Percentiles rank a stretch among this genome's conserved stretches.
phyloP scores from a whole-genome alignment of 2,797 vertebrate genomes.

The Scarus forsteni region DNA sequence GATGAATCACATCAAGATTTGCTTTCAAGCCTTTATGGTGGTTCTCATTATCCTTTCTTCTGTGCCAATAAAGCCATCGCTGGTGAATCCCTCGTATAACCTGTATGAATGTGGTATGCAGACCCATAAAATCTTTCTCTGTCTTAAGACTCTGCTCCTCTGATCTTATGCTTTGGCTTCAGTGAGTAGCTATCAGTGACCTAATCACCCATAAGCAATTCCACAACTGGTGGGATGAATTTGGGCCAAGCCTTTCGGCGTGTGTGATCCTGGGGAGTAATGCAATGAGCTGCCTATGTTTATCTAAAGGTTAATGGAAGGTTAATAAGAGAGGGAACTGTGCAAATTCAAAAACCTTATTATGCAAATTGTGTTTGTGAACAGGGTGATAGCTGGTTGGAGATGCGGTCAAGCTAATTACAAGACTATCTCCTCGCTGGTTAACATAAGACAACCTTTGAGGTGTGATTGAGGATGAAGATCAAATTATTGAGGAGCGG shows the following conservation, averaged over 20 bases:
- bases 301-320: slow-evolving; percentile 86
- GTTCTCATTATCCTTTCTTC: neutral
- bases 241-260: slow-evolving; percentile 68
- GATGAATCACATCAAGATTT: too few relatives aligned
- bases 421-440: slow-evolving; percentile 40
- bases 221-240: slow-evolving; percentile 77
- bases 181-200: slow-evolving; percentile 63
- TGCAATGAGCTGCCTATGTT: slow-evolving; percentile 69
- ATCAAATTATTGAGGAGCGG: slow-evolving; percentile 47
- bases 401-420: slow-evolving; percentile 61
- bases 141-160: slow-evolving; percentile 35
- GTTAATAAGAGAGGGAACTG: slow-evolving; percentile 82
- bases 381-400: slow-evolving; percentile 54
- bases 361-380: slow-evolving; percentile 76
- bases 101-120: slow-evolving; percentile 11
- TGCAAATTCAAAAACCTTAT: slow-evolving; percentile 73
- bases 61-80: slow-evolving; percentile 14
- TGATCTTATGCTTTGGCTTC: slow-evolving; percentile 57
- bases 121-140: slow-evolving; percentile 23
- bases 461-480: slow-evolving; percentile 52
- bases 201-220: slow-evolving; percentile 78
- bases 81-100: slow-evolving; percentile 11
- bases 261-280: slow-evolving; percentile 66
- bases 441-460: slow-evolving; percentile 54
- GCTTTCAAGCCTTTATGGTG: too few relatives aligned